These are phyloP conservation scores for Sussaba pulchella DNA, from an alignment of 2,888 invertebrate genomes.

Conservation along the genomic window DNA sequence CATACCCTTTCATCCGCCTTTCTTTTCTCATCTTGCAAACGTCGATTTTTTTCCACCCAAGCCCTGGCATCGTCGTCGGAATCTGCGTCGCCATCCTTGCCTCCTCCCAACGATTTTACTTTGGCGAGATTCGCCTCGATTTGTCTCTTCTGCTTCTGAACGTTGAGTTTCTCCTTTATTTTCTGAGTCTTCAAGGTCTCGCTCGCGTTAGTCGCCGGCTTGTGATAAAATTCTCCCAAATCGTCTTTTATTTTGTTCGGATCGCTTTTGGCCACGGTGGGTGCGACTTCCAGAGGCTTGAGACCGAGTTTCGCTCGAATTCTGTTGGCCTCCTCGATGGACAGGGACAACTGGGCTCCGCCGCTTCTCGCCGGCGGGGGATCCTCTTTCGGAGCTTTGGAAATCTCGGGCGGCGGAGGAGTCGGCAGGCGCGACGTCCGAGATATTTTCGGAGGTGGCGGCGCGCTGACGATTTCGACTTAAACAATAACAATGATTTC, in stretches of 20 bases:
- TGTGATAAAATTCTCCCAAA: constrained; percentile 94
- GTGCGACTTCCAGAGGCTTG: constrained; percentile 93
- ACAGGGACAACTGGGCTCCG: constrained; percentile 87
- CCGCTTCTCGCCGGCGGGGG: constrained; percentile 81
- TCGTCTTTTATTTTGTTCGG: constrained; percentile 84
- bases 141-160: constrained; percentile 92
- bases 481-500: constrained; percentile 34
- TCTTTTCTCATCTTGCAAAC: constrained; percentile 91
- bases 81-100: constrained; percentile 83
- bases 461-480: constrained; percentile 82
- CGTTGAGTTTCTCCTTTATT: constrained; percentile 91
- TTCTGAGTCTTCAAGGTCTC: constrained; percentile 92
- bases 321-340: constrained; percentile 94
- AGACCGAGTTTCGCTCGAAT: constrained; percentile 96
- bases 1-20: constrained; percentile 93
- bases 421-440: constrained; percentile 78
- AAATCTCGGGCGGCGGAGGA: constrained; percentile 73
- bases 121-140: constrained; percentile 89
- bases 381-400: constrained; percentile 54
- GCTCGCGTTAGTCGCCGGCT: constrained; percentile 91
- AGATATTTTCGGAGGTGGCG: constrained; percentile 84
- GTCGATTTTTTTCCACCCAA: constrained; percentile 94
- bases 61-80: constrained; percentile 90
- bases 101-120: constrained; percentile 88
- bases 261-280: constrained; percentile 76